Evolutionary conservation across 1,140 invertebrate species (phyloP).

Genomic region (Armadillidium nasatum): DNA sequence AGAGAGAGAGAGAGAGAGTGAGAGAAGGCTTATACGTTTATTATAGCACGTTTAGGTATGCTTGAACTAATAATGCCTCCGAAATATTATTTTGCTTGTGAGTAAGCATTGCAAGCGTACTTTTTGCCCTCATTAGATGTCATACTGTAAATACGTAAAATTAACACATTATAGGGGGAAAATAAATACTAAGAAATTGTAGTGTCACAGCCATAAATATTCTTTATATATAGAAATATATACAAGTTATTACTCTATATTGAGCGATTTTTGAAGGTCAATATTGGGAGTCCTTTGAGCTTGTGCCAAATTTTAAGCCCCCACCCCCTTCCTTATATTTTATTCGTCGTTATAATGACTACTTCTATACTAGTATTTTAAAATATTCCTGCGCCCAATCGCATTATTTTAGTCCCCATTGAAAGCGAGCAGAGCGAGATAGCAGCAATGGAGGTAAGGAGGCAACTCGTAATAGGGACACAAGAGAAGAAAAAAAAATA

Average conservation of each 20-base stretch:
- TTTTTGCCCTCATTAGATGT: too few species aligned
- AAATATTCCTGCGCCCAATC: background rate
- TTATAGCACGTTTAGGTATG: too few species aligned
- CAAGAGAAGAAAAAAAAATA: background rate
- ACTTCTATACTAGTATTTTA: background rate
- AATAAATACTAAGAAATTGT: too few species aligned
- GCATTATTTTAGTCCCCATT: background rate
- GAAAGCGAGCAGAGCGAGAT: too few species aligned
- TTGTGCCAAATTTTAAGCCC: background rate
- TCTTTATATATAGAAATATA: background rate
- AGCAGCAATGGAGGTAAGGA: background rate
- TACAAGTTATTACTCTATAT: background rate
- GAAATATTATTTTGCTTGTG: too few species aligned
- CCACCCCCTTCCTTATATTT: background rate
- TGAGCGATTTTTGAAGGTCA: conserved; percentile 12
- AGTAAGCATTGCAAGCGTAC: background rate
- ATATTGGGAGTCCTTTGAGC: conserved; percentile 1
- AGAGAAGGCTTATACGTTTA: too few species aligned
- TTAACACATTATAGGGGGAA: too few species aligned
- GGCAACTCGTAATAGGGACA: background rate
- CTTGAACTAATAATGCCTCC: too few species aligned
- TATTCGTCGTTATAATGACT: background rate
- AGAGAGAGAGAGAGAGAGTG: too few species aligned
- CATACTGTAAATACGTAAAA: too few species aligned
- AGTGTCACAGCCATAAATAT: too few species aligned